Conservation (phyloP, 2,797 vertebrate genomes). For the Phoxinus dragarum region DNA sequence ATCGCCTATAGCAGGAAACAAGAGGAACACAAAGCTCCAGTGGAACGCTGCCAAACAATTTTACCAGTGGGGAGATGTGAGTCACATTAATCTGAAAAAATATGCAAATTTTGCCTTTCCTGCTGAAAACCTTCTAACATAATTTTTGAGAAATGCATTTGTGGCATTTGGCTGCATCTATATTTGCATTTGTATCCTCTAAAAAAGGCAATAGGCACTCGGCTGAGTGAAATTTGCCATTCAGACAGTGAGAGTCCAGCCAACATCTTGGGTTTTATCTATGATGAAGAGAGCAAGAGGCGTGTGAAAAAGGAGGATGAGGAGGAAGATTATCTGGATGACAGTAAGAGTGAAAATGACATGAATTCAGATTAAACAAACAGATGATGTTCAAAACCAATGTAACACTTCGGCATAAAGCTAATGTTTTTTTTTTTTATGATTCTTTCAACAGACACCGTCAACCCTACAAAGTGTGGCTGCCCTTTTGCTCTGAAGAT, state of each 20-base stretch:
- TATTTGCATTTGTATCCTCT: constrained; percentile 27
- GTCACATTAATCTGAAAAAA: constrained; percentile 58
- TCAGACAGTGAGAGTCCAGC: constrained; percentile 96
- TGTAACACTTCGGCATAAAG: neutral
- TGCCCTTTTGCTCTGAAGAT: constrained; percentile 99
- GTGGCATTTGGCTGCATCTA: neutral
- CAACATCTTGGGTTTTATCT: constrained; percentile 95
- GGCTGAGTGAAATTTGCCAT: constrained; percentile 94
- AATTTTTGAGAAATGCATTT: neutral
- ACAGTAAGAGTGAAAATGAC: constrained; percentile 86
- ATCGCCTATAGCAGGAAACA: constrained; percentile 94
- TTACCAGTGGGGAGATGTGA: constrained; percentile 99
- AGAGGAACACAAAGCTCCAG: constrained; percentile 97
- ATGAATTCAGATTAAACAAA: neutral
- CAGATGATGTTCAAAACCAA: neutral
- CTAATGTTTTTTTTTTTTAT: neutral
- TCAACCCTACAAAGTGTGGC: constrained; percentile 97
- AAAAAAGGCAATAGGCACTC: constrained; percentile 89
- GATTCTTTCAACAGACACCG: constrained; percentile 83
- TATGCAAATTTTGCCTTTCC: neutral
- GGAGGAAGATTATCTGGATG: constrained; percentile 98
- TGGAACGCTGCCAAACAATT: constrained; percentile 98
- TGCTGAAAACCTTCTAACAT: neutral
- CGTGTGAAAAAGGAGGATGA: constrained; percentile 97
- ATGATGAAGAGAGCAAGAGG: constrained; percentile 96